A percentile compares a stretch with the other conserved stretches of the same genome.
Conservation (phyloP, 2,113 vertebrate species). For the Eonycteris spelaea region DNA sequence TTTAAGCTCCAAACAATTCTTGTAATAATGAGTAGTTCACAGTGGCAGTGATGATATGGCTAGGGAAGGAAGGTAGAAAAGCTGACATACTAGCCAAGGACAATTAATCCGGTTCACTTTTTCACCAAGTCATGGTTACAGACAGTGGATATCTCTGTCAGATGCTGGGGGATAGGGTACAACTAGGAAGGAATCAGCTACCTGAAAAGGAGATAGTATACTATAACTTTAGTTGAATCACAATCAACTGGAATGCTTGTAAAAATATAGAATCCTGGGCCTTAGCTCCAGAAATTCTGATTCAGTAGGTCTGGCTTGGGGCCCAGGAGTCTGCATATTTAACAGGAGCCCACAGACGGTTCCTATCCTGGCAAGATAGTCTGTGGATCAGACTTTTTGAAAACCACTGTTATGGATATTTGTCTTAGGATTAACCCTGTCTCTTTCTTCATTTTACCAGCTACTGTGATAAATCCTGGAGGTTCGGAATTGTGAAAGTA, state of each 20-base stretch:
- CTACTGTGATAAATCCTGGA: background rate
- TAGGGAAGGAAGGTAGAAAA: background rate
- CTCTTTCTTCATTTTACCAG: background rate
- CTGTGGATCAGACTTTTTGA: background rate
- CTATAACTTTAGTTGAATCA: background rate
- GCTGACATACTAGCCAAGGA: background rate
- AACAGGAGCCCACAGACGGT: background rate
- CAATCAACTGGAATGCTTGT: background rate
- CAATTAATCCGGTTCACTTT: background rate
- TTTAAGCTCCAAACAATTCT: conserved; percentile 1
- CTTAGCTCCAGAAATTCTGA: background rate
- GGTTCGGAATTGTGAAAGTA: background rate
- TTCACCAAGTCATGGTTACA: background rate
- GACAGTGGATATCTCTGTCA: background rate
- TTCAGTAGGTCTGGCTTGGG: background rate
- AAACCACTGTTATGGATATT: background rate
- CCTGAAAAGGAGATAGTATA: background rate
- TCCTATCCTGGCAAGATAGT: background rate
- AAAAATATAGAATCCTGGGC: background rate
- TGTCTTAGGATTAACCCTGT: background rate
- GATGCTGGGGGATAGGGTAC: background rate
- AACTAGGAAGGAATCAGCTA: background rate
- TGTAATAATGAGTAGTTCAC: background rate
- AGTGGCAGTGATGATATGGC: background rate
- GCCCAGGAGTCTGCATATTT: background rate